Conservation (phyloP, 2,888 invertebrate genomes). For the Cosmia trapezina region DNA sequence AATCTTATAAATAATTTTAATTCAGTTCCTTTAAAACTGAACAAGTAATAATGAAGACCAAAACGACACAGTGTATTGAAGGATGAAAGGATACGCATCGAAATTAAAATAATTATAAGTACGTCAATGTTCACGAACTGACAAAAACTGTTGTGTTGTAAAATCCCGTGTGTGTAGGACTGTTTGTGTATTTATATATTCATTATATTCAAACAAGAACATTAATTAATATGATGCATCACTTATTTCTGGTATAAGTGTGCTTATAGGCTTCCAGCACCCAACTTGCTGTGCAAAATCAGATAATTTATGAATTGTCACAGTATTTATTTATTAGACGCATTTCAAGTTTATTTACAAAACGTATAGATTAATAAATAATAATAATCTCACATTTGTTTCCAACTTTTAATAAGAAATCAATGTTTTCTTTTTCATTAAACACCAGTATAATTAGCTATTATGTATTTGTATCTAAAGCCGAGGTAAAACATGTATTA, state of each 20-base stretch:
- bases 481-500: slow-evolving; percentile 51
- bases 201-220: slow-evolving; percentile 1
- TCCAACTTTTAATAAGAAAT: slow-evolving; percentile 24
- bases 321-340: slow-evolving; percentile 6
- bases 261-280: neutral
- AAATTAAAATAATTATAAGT: no score
- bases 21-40: neutral
- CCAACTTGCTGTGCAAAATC: neutral
- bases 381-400: slow-evolving; percentile 23
- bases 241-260: slow-evolving; percentile 11
- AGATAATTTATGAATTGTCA: neutral
- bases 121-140: slow-evolving; percentile 37
- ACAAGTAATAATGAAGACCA: neutral
- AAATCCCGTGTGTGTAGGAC: slow-evolving; percentile 53
- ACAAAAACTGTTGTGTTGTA: slow-evolving; percentile 34
- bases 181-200: slow-evolving; percentile 59
- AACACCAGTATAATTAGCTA: slow-evolving; percentile 18
- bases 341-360: slow-evolving; percentile 3
- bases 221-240: neutral
- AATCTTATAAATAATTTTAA: neutral
- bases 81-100: neutral
- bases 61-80: no score
- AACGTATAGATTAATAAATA: slow-evolving; percentile 4
- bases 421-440: slow-evolving; percentile 6
- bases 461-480: slow-evolving; percentile 36